A percentile compares a stretch with the other conserved stretches of the same genome.
phyloP scores from a whole-genome alignment of 2,888 invertebrate genomes.

The Chymomyza caudatula region DNA sequence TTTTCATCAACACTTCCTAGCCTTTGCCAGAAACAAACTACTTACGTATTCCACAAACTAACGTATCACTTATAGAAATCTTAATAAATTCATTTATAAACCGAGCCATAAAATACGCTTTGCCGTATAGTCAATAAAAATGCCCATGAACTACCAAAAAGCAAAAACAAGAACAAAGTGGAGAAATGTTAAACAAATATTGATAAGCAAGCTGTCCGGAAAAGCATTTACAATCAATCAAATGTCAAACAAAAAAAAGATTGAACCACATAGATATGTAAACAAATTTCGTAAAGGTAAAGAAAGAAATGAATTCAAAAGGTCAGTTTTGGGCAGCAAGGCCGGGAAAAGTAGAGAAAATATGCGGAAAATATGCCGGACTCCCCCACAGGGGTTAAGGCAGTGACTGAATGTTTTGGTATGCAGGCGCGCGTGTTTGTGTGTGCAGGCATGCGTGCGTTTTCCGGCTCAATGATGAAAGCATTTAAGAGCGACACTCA shows the following conservation, averaged over 20 bases:
- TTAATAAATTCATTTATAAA: background rate
- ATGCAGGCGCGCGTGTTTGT: constrained; percentile 52
- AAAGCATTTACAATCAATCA: background rate
- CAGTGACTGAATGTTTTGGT: constrained; percentile 17
- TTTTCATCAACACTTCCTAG: background rate
- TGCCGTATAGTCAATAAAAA: background rate
- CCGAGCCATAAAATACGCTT: background rate
- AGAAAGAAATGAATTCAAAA: background rate
- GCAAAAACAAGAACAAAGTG: background rate
- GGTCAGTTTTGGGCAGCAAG: background rate
- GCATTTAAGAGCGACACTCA: constrained; percentile 43
- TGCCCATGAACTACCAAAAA: background rate
- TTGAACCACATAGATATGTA: background rate
- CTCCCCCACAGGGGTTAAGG: background rate
- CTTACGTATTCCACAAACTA: background rate
- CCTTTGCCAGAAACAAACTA: background rate
- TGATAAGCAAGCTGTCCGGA: background rate
- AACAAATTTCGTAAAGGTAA: background rate
- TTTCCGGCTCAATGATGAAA: constrained; percentile 69
- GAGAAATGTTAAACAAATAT: background rate
- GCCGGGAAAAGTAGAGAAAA: background rate
- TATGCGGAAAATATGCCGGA: background rate
- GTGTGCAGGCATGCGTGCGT: constrained; percentile 58
- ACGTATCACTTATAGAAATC: background rate
- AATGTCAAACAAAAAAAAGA: background rate